These are phyloP conservation scores for Potorous gilbertii DNA, from an alignment of 2,797 vertebrate species.

Conservation along the genomic window DNA sequence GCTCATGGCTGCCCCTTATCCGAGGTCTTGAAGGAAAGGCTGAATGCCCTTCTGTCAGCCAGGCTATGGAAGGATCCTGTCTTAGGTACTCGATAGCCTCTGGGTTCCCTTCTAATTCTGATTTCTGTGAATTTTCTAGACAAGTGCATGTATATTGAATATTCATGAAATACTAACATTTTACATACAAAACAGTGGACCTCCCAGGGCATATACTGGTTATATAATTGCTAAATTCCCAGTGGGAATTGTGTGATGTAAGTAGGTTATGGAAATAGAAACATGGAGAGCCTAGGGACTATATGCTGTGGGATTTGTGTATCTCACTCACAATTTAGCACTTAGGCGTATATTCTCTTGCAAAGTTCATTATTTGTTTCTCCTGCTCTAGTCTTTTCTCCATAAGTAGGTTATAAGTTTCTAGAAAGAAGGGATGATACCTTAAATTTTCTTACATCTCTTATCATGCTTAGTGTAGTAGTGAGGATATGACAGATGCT, in stretches of 20 bases:
- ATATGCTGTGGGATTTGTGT: background rate
- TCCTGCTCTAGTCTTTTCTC: background rate
- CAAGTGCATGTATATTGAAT: background rate
- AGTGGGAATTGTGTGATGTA: background rate
- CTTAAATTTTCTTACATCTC: background rate
- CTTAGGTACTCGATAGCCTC: background rate
- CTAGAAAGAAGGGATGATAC: background rate
- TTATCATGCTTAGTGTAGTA: background rate
- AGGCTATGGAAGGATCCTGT: background rate
- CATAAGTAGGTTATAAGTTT: constrained; percentile 10
- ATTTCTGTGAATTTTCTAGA: background rate
- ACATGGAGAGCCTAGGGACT: background rate
- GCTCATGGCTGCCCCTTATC: background rate
- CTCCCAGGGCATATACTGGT: background rate
- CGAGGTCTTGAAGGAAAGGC: background rate
- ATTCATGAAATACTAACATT: background rate
- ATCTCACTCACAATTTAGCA: constrained; percentile 6
- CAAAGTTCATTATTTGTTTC: background rate
- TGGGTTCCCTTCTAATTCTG: background rate
- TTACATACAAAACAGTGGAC: background rate
- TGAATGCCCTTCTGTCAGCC: background rate
- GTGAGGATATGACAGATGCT: constrained; percentile 5
- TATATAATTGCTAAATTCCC: background rate
- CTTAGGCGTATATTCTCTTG: background rate
- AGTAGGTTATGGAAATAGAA: background rate